phyloP scores from a whole-genome alignment of 2,797 vertebrate genomes.

The Microctenopoma lineatum region DNA sequence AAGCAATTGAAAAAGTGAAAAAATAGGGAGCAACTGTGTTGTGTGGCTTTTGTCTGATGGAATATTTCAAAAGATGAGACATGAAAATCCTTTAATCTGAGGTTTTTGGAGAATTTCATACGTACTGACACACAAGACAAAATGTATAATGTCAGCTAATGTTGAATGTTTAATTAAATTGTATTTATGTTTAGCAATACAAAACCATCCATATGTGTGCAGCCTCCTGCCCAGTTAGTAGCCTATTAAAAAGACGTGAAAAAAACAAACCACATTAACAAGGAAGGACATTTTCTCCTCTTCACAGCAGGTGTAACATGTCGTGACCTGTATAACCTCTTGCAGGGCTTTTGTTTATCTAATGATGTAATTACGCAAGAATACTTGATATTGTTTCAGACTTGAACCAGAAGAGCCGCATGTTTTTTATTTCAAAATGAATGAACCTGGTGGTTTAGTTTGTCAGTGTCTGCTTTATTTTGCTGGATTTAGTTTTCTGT shows the following conservation, averaged over 20 bases:
- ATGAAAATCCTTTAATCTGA: constrained; percentile 20
- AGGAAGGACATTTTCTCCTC: neutral
- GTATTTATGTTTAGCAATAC: neutral
- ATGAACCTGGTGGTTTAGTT: neutral
- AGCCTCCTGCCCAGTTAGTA: constrained; percentile 13
- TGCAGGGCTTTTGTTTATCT: constrained; percentile 18
- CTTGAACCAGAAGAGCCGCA: constrained; percentile 14
- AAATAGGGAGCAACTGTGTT: constrained; percentile 7
- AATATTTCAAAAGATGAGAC: constrained; percentile 14
- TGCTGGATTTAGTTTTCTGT: constrained; percentile 7
- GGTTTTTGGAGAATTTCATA: constrained; percentile 11
- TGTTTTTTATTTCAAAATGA: neutral
- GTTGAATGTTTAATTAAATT: constrained; percentile 9
- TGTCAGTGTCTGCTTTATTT: neutral
- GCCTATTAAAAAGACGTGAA: constrained; percentile 28
- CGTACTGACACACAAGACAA: constrained; percentile 9
- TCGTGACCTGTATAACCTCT: constrained; percentile 4
- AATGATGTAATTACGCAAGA: constrained; percentile 22
- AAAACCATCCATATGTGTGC: neutral
- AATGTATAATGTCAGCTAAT: constrained; percentile 4
- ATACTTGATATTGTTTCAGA: neutral
- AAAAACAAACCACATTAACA: constrained; percentile 18
- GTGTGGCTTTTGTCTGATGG: constrained; percentile 9
- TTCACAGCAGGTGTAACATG: constrained; percentile 7
- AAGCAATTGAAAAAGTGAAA: constrained; percentile 24